Evolutionary conservation across 2,888 invertebrate species (phyloP).

Genomic region (Bursaphelenchus okinawaensis): DNA sequence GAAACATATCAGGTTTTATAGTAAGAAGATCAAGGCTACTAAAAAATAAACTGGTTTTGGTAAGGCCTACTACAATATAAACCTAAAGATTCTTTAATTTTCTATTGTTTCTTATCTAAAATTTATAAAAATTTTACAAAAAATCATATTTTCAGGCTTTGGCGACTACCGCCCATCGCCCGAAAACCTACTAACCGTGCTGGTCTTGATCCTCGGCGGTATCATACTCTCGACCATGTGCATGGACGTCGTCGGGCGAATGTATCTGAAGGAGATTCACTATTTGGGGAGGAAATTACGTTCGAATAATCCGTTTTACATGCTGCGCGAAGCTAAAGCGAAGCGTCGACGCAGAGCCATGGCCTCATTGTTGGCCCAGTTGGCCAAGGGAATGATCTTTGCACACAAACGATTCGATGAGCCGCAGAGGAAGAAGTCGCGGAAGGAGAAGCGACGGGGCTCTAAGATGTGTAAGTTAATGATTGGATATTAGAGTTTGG

Average conservation of each 20-base stretch:
- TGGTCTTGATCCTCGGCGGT: conserved; percentile 43
- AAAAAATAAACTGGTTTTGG: no score
- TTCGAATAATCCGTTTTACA: conserved; percentile 55
- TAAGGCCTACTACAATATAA: no score
- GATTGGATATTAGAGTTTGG: neutral
- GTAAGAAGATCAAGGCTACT: no score
- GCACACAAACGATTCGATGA: conserved; percentile 54
- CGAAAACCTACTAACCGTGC: conserved; percentile 35
- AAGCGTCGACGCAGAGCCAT: conserved; percentile 51
- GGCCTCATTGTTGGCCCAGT: conserved; percentile 54
- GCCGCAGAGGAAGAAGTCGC: conserved; percentile 45
- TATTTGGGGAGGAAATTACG: conserved; percentile 55
- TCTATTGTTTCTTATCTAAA: neutral
- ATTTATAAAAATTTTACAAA: no score
- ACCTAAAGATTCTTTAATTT: no score
- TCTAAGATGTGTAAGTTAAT: conserved; percentile 48
- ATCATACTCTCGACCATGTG: conserved; percentile 56
- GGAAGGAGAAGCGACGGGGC: conserved; percentile 41
- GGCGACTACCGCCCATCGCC: conserved; percentile 52
- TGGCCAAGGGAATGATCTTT: conserved; percentile 56
- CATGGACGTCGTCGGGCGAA: conserved; percentile 55
- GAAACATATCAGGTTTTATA: no score
- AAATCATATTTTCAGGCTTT: conserved; percentile 48
- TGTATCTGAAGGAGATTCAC: conserved; percentile 57
- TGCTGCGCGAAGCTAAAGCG: conserved; percentile 54